Conservation (phyloP, 2,797 vertebrate genomes). For the Peromyscus attwateri region DNA sequence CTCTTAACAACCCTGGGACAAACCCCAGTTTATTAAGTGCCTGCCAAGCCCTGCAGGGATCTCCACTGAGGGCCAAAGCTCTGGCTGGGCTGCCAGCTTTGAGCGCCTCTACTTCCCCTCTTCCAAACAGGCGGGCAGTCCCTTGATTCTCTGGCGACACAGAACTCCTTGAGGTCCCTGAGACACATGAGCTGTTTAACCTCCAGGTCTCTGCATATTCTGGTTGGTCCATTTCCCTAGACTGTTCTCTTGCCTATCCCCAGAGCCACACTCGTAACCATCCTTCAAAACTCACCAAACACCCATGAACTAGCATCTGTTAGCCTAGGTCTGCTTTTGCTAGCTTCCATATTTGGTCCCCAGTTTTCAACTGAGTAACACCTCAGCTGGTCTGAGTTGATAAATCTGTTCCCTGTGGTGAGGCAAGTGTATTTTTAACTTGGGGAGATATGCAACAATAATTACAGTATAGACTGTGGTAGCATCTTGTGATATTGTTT, state of each 20-base stretch:
- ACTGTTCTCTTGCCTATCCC: neutral
- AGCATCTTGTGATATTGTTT: neutral
- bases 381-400: neutral
- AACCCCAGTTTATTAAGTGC: neutral
- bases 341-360: neutral
- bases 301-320: neutral
- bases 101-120: neutral
- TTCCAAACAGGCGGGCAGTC: neutral
- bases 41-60: constrained; percentile 42
- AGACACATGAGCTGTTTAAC: neutral
- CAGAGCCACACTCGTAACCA: neutral
- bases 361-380: constrained; percentile 15
- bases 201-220: neutral
- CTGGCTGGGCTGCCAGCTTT: neutral
- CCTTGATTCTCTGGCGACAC: neutral
- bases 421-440: neutral
- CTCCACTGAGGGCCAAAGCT: constrained; percentile 45
- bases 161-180: neutral
- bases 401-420: neutral
- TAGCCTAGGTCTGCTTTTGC: neutral
- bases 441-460: neutral
- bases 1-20: constrained; percentile 56
- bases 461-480: neutral
- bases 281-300: neutral
- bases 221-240: neutral